Base-by-base conservation (phyloP, 2,113 vertebrate genomes). In the Sterna hirundo region DNA sequence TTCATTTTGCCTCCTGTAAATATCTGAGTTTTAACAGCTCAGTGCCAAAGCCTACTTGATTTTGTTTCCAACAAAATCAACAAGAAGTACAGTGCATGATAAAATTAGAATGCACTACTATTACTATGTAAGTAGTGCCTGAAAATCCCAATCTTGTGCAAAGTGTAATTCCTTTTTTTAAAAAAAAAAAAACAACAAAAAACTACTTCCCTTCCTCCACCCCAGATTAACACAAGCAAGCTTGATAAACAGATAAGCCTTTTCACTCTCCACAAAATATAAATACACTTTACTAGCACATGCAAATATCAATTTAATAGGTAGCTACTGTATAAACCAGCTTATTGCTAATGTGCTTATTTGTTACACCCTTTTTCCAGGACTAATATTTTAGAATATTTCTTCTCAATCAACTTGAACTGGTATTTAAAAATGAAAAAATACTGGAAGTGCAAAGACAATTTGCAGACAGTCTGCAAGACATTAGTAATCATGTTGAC, bases 1-100 rank as follows among this genome's bases (percentile, higher is more conserved):
- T 84, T 87, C 74, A 62, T 30, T 96, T 95, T 78, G 60, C 32
- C 36, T 87, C 69, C 52, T 94, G 68, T 78, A 95, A 89, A 82
- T 86, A 89, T 51, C 42, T 32, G 54, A 66, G 40, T 23, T 92
- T 88, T 83, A 95, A 72, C 27, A 84, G 77, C 42, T 83, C 46
- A 86, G n/a, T 85, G 42, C 32, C 84, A 94, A 93, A 79, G 60
- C 77, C 60, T 51, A 77, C 58, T 88, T 86, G 47, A 72, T 83
- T 86, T 92, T 88, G 21, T 88, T 94, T 23, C 32, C 20, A 95
- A 64, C 34, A 83, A 71, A 94, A 88, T 86, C 38, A 71, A 34
- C 52, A 64, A 40, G 5, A 36, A 86, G 16, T 58, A 66, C 23
- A 18, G 9, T 46, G 22, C 64, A 83, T 32, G 74, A 54, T 89